Evolutionary conservation across 2,888 invertebrate species (phyloP).

Genomic region (Aleiodes alternator): DNA sequence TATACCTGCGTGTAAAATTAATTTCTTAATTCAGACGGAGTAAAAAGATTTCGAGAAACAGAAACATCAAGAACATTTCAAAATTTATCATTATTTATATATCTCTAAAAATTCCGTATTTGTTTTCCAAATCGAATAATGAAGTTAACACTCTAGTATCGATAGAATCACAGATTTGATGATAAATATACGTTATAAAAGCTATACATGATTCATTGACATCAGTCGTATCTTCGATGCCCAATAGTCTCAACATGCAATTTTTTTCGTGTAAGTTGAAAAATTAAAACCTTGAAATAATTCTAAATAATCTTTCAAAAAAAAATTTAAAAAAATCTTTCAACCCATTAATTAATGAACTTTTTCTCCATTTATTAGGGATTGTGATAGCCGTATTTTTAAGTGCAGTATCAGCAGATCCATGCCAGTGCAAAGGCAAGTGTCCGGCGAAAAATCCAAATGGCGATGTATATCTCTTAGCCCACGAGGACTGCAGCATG

Average conservation of each 20-base stretch:
- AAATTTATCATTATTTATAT: not conserved
- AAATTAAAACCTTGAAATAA: not conserved
- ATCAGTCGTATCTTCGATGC: slow-evolving; percentile 3
- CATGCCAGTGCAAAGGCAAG: slow-evolving; percentile 54
- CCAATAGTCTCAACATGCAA: not conserved
- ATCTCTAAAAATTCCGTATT: not conserved
- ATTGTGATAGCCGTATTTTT: slow-evolving; percentile 10
- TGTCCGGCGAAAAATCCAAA: slow-evolving; percentile 53
- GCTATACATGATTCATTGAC: not conserved
- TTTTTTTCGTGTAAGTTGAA: slow-evolving; percentile 1
- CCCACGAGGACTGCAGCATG: slow-evolving; percentile 25
- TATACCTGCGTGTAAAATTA: not conserved
- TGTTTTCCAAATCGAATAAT: not conserved
- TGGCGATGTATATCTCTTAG: not conserved
- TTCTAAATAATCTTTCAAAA: too few species aligned
- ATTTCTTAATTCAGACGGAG: not conserved
- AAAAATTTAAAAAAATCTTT: not conserved
- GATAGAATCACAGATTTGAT: not conserved
- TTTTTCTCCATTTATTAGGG: not conserved
- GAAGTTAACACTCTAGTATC: not conserved
- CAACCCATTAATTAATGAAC: not conserved
- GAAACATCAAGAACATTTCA: not conserved
- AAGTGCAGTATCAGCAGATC: not conserved
- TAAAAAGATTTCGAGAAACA: not conserved
- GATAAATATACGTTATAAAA: slow-evolving; percentile 11